Percentiles rank a stretch among this genome's conserved stretches.
Conservation (phyloP, 1,140 invertebrate genomes). For the Cepaea nemoralis region DNA sequence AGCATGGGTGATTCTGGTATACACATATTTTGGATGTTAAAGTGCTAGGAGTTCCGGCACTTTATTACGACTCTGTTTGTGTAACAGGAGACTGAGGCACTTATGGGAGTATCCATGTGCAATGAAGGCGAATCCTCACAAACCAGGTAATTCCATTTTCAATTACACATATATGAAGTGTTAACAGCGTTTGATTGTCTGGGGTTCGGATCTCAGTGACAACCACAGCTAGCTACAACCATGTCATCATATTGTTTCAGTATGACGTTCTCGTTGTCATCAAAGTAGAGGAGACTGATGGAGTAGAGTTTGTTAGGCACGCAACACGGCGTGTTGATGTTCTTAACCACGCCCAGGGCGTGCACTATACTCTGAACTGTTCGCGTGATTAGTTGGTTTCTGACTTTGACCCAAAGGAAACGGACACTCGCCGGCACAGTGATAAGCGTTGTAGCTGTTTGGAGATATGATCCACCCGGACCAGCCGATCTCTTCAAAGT, state of each 20-base stretch:
- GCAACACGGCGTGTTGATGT: constrained; percentile 77
- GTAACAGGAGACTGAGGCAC: too few relatives aligned
- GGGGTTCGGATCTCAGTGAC: constrained; percentile 75
- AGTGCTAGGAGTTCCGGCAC: too few relatives aligned
- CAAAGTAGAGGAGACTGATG: constrained; percentile 78
- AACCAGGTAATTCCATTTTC: too few relatives aligned
- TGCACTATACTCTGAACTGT: constrained; percentile 80
- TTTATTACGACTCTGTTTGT: too few relatives aligned
- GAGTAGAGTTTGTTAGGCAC: constrained; percentile 79
- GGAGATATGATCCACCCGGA: constrained; percentile 77
- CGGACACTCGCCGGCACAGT: constrained; percentile 78
- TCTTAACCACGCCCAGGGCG: constrained; percentile 74
- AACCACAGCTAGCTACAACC: constrained; percentile 80
- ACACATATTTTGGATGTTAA: too few relatives aligned
- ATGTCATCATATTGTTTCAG: constrained; percentile 81
- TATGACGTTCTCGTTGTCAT: constrained; percentile 78
- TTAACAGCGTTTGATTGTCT: too few relatives aligned
- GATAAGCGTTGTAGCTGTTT: constrained; percentile 78
- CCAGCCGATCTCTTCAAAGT: constrained; percentile 80
- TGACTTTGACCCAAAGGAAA: constrained; percentile 75
- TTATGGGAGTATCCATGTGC: too few relatives aligned
- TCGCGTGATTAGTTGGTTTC: constrained; percentile 80
- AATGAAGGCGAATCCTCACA: too few relatives aligned
- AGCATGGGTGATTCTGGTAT: too few relatives aligned
- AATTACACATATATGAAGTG: too few relatives aligned